Evolutionary conservation across 2,888 invertebrate genomes (phyloP).

Genomic region (Rhodophaea formosa): DNA sequence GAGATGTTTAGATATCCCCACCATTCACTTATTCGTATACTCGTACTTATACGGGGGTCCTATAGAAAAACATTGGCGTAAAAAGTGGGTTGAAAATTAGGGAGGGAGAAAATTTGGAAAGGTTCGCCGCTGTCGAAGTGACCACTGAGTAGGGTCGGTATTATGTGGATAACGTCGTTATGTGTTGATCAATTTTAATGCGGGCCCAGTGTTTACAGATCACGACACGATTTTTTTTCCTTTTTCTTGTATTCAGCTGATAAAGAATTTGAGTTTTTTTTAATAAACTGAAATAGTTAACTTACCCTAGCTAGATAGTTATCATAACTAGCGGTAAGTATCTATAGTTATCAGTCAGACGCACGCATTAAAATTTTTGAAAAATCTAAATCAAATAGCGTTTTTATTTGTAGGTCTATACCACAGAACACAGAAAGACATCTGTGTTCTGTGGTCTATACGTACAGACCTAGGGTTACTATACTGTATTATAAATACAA

Average conservation of each 20-base stretch:
- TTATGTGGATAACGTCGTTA: conserved; percentile 79
- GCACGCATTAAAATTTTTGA: too few species aligned
- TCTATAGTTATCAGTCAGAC: too few species aligned
- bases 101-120: conserved; percentile 55
- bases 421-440: too few species aligned
- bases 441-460: too few species aligned
- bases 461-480: too few species aligned
- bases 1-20: conserved; percentile 79
- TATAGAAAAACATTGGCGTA: conserved; percentile 81
- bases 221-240: conserved; percentile 28
- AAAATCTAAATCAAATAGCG: too few species aligned
- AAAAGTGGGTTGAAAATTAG: conserved; percentile 75
- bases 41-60: conserved; percentile 57
- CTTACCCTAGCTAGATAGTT: too few species aligned
- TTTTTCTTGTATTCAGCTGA: not conserved
- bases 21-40: conserved; percentile 68
- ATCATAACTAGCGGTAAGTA: too few species aligned
- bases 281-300: too few species aligned
- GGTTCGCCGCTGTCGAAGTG: conserved; percentile 78
- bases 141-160: conserved; percentile 79
- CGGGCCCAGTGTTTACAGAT: conserved; percentile 29
- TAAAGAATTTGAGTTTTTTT: not conserved
- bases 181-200: conserved; percentile 81
- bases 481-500: too few species aligned
- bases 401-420: too few species aligned